A percentile compares a stretch with the other conserved stretches of the same genome.
These are phyloP conservation scores for Ornithoptera alexandrae DNA, from an alignment of 2,888 invertebrate genomes.

Conservation along the genomic window DNA sequence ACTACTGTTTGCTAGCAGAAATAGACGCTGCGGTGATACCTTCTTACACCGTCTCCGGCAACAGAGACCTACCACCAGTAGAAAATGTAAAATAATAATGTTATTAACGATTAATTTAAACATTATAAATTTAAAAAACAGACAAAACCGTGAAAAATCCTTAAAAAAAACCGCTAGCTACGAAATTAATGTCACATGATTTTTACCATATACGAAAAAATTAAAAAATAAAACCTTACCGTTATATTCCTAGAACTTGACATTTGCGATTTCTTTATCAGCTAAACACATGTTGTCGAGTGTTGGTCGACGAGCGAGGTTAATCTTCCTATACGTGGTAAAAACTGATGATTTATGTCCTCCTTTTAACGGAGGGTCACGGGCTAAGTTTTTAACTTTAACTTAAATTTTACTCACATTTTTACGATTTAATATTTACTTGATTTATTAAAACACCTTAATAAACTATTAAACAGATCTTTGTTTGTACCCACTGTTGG, in stretches of 20 bases:
- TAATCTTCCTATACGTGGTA: slow-evolving; percentile 15
- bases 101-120: no score
- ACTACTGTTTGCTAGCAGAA: no score
- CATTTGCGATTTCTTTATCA: slow-evolving; percentile 23
- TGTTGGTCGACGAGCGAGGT: slow-evolving; percentile 13
- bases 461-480: not conserved
- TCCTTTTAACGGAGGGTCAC: slow-evolving; percentile 13
- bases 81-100: no score
- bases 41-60: no score
- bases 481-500: not conserved
- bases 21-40: no score
- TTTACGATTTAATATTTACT: slow-evolving; percentile 1
- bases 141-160: no score
- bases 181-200: no score
- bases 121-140: no score
- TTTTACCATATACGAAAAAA: not conserved
- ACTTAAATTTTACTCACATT: not conserved
- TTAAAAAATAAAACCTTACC: not conserved
- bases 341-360: slow-evolving; percentile 26
- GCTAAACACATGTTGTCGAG: slow-evolving; percentile 26
- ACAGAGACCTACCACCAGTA: no score
- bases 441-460: not conserved
- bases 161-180: no score
- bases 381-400: slow-evolving; percentile 7
- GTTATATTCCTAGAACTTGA: slow-evolving; percentile 10